A percentile compares a stretch with the other conserved stretches of the same genome.
phyloP scores from a whole-genome alignment of 2,113 vertebrate genomes.

The Galbula dea region DNA sequence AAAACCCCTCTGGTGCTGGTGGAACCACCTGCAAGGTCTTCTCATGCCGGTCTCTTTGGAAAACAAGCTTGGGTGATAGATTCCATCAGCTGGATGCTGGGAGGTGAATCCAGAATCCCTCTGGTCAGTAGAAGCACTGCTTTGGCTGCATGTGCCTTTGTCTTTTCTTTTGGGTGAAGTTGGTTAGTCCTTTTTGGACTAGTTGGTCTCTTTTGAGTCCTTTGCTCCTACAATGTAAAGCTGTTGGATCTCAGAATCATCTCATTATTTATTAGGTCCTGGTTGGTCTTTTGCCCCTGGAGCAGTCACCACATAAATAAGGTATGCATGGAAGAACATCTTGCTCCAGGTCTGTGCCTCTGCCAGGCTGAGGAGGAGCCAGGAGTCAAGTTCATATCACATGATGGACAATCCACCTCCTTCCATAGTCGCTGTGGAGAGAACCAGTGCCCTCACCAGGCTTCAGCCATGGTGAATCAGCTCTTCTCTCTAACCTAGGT shows the following conservation, averaged over 20 bases:
- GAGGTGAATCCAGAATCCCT: neutral
- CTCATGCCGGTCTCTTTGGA: neutral
- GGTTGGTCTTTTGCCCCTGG: neutral
- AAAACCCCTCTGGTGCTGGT: neutral
- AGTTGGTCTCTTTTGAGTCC: neutral
- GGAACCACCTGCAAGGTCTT: neutral
- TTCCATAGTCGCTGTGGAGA: neutral
- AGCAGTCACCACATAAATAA: neutral
- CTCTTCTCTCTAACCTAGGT: neutral
- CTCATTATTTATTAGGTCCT: neutral
- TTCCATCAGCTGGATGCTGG: neutral
- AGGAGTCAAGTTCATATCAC: neutral
- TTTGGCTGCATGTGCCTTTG: neutral
- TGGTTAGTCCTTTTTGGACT: no score
- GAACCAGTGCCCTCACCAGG: accelerated
- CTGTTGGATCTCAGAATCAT: neutral
- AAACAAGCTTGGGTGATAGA: neutral
- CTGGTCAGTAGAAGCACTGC: neutral
- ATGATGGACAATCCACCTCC: neutral
- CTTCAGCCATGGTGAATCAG: neutral
- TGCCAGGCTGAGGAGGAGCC: neutral
- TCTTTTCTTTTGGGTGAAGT: neutral
- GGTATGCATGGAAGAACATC: neutral
- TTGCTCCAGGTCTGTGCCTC: neutral
- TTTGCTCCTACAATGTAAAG: neutral